phyloP scores from a whole-genome alignment of 2,888 invertebrate species.

The Drosophila buzzatii region DNA sequence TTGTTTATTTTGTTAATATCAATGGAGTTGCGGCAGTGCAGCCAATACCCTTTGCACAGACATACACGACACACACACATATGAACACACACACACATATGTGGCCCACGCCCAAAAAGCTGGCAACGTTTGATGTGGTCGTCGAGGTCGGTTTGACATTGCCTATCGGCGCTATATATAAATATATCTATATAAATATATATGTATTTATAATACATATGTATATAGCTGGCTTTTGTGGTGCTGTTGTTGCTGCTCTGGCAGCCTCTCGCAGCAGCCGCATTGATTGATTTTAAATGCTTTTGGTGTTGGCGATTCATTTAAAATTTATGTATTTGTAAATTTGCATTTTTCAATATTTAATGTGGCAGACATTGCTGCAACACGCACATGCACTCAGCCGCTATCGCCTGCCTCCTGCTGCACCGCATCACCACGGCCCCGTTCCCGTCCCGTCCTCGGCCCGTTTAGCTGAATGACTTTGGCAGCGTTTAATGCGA shows the following conservation, averaged over 20 bases:
- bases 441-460: no score
- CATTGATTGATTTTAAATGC: conserved; percentile 80
- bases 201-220: background rate
- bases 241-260: conserved; percentile 17
- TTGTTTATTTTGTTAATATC: conserved; percentile 59
- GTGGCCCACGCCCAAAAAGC: background rate
- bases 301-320: conserved; percentile 77
- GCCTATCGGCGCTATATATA: conserved; percentile 27
- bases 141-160: conserved; percentile 36
- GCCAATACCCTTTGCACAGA: conserved; percentile 17
- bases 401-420: no score
- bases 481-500: conserved; percentile 75
- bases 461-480: conserved; percentile 40
- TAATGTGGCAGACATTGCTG: conserved; percentile 63
- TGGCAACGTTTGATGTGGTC: conserved; percentile 39
- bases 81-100: conserved; percentile 1
- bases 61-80: background rate
- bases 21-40: conserved; percentile 29
- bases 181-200: background rate
- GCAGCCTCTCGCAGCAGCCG: conserved; percentile 29
- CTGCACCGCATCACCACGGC: background rate
- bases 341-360: conserved; percentile 79
- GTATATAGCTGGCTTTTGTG: conserved; percentile 14
- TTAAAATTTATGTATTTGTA: conserved; percentile 78
- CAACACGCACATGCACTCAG: conserved; percentile 6